Evolutionary conservation across 2,888 invertebrate genomes (phyloP).

Genomic region (Sminthurinus aureus): DNA sequence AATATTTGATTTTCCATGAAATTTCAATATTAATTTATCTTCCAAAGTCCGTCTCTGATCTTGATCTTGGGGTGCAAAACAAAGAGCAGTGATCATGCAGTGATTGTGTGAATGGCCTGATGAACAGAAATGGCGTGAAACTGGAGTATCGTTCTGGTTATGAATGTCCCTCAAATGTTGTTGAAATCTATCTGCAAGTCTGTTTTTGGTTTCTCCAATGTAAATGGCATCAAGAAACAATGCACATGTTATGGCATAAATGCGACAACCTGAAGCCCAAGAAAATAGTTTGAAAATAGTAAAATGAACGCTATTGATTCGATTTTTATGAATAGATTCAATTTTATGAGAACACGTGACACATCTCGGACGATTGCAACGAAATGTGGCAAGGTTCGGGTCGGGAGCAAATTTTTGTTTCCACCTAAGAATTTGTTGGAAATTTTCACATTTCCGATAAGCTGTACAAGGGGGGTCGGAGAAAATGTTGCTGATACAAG

Average conservation of each 20-base stretch:
- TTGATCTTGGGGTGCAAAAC: too few relatives aligned
- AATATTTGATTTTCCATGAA: too few relatives aligned
- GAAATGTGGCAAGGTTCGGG: background rate
- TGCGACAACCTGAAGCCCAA: background rate
- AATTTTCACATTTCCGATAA: background rate
- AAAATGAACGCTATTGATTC: background rate
- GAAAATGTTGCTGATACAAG: too few relatives aligned
- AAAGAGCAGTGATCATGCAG: too few relatives aligned
- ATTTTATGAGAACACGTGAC: background rate
- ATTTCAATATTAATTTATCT: too few relatives aligned
- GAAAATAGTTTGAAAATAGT: background rate
- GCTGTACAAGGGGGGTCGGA: background rate
- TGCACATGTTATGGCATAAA: slow-evolving; percentile 1
- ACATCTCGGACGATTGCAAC: background rate
- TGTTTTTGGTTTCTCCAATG: background rate
- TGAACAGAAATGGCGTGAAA: too few relatives aligned
- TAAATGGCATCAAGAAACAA: background rate
- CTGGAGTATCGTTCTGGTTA: too few relatives aligned
- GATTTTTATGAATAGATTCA: background rate
- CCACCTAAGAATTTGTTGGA: background rate
- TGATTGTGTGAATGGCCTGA: too few relatives aligned
- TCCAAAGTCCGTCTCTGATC: too few relatives aligned
- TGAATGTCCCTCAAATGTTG: too few relatives aligned
- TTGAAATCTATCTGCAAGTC: too few relatives aligned
- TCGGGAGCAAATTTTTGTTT: background rate